phyloP scores from a whole-genome alignment of 1,140 invertebrate species.

The Propsilocerus akamusi region DNA sequence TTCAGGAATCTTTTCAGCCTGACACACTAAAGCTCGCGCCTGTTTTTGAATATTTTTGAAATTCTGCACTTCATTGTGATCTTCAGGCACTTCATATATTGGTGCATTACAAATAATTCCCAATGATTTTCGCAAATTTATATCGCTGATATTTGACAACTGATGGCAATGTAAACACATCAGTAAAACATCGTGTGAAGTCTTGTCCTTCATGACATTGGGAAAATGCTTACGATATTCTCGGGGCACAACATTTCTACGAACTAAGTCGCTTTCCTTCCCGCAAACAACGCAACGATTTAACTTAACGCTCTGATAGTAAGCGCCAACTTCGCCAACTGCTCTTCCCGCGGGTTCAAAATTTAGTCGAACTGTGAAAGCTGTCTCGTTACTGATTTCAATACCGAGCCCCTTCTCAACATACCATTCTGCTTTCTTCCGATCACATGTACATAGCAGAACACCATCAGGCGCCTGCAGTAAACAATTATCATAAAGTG shows the following conservation, averaged over 20 bases:
- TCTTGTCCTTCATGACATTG: conserved; percentile 60
- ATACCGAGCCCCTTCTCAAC: conserved; percentile 43
- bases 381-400: conserved; percentile 39
- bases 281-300: conserved; percentile 80
- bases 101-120: conserved; percentile 45
- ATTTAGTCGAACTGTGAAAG: conserved; percentile 51
- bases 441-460: conserved; percentile 58
- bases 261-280: conserved; percentile 40
- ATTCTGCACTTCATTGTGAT: conserved; percentile 11
- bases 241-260: conserved; percentile 66
- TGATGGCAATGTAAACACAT: conserved; percentile 58
- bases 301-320: conserved; percentile 52
- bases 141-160: conserved; percentile 46
- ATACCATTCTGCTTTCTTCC: conserved; percentile 64
- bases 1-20: conserved; percentile 30
- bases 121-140: conserved; percentile 36
- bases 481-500: conserved; percentile 64
- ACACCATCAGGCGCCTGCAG: conserved; percentile 63
- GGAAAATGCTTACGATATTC: conserved; percentile 75
- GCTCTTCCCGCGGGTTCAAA: conserved; percentile 66
- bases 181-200: conserved; percentile 64
- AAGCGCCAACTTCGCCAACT: conserved; percentile 43
- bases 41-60: conserved; percentile 41
- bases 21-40: conserved; percentile 38
- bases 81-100: conserved; percentile 19